Evolutionary conservation across 2,113 vertebrate genomes (phyloP).

Genomic region (Trinectes maculatus): DNA sequence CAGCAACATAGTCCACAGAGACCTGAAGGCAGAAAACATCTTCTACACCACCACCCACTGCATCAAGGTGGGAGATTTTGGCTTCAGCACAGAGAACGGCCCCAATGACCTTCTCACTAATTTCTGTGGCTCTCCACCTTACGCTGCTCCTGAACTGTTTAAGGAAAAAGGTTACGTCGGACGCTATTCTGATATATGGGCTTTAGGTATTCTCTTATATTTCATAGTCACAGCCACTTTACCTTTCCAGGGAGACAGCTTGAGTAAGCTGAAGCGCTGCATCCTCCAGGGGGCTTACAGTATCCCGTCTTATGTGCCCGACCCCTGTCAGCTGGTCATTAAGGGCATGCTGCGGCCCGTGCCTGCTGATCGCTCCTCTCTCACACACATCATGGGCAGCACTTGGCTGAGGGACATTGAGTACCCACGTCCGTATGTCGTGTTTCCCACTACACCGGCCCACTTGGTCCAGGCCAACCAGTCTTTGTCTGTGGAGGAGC

Average conservation of each 20-base stretch:
- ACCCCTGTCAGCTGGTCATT: constrained; percentile 75
- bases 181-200: constrained; percentile 81
- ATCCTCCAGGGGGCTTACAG: constrained; percentile 80
- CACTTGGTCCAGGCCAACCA: constrained; percentile 59
- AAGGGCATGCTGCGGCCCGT: constrained; percentile 76
- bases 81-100: constrained; percentile 76
- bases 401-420: constrained; percentile 78
- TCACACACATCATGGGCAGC: constrained; percentile 67
- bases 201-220: constrained; percentile 83
- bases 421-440: constrained; percentile 63
- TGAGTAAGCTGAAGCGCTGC: constrained; percentile 77
- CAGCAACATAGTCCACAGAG: constrained; percentile 82
- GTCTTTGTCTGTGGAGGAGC: constrained; percentile 72
- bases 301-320: constrained; percentile 76
- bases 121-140: constrained; percentile 84
- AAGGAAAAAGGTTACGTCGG: constrained; percentile 79
- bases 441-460: constrained; percentile 64
- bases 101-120: constrained; percentile 72
- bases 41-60: constrained; percentile 82
- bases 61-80: constrained; percentile 84
- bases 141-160: constrained; percentile 83
- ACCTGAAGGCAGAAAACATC: constrained; percentile 84
- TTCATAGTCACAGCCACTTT: constrained; percentile 80
- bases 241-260: constrained; percentile 79
- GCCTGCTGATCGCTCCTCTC: constrained; percentile 73